phyloP scores from a whole-genome alignment of 2,113 vertebrate genomes.

The Mustela nigripes region DNA sequence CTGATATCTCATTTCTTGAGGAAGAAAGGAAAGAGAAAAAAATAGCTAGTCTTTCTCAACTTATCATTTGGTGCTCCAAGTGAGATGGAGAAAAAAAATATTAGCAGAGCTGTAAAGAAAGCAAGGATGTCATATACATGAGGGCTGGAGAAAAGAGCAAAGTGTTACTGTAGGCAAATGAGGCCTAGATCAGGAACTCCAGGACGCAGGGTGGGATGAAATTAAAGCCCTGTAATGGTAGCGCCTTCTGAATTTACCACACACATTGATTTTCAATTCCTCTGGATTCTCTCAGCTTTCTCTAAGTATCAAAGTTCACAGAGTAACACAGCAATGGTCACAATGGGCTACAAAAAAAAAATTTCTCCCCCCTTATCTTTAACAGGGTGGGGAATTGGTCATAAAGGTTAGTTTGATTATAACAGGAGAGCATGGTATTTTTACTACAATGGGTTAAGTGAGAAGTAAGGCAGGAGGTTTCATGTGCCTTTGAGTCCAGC shows the following conservation, averaged over 20 bases:
- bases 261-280: background rate
- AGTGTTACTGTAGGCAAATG: background rate
- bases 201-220: background rate
- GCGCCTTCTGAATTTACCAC: background rate
- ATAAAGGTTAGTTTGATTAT: background rate
- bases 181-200: background rate
- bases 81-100: background rate
- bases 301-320: conserved; percentile 40
- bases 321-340: background rate
- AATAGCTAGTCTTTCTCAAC: background rate
- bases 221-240: background rate
- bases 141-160: background rate
- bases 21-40: background rate
- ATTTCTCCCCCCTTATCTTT: conserved; percentile 11
- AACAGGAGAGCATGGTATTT: background rate
- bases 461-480: conserved; percentile 26
- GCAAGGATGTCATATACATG: background rate
- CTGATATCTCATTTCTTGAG: conserved; percentile 3
- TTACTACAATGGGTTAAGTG: conserved; percentile 64
- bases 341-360: background rate
- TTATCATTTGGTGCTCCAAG: background rate
- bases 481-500: conserved; percentile 10
- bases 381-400: background rate
- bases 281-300: conserved; percentile 9
- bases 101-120: background rate